Percentiles rank a stretch among this genome's conserved stretches.
Conservation (phyloP, 2,888 invertebrate species). For the Neoaliturus tenellus region DNA sequence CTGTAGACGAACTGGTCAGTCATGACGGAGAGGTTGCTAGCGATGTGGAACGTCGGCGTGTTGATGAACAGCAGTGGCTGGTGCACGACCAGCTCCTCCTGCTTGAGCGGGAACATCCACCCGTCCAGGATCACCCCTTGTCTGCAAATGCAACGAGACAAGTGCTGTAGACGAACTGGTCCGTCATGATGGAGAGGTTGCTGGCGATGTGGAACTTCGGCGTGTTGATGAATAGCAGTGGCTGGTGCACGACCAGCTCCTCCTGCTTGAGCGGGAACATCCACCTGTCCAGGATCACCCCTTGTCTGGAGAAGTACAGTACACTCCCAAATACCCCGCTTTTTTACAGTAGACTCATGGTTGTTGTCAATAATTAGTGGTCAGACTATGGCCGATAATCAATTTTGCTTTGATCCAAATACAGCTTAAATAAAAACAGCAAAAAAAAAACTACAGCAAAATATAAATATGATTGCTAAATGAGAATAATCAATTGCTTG, state of each 20-base stretch:
- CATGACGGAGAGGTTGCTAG: slow-evolving; percentile 74
- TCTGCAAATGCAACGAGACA: slow-evolving; percentile 68
- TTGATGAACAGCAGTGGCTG: slow-evolving; percentile 77
- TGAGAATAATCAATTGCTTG: too few relatives aligned
- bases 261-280: slow-evolving; percentile 77
- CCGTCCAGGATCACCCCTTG: slow-evolving; percentile 76
- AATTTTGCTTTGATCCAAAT: too few relatives aligned
- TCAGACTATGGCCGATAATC: too few relatives aligned
- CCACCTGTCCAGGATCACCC: slow-evolving; percentile 78
- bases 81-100: slow-evolving; percentile 71
- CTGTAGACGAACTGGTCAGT: slow-evolving; percentile 71
- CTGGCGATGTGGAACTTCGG: slow-evolving; percentile 76
- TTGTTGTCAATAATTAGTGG: too few relatives aligned
- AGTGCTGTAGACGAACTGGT: slow-evolving; percentile 67
- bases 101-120: slow-evolving; percentile 79
- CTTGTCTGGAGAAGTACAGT: slow-evolving; percentile 73
- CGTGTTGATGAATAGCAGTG: slow-evolving; percentile 76
- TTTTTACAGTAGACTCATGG: too few relatives aligned
- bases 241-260: slow-evolving; percentile 72
- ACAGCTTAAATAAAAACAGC: too few relatives aligned
- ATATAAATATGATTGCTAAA: too few relatives aligned
- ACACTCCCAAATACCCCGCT: too few relatives aligned
- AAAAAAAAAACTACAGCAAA: too few relatives aligned
- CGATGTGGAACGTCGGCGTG: slow-evolving; percentile 77
- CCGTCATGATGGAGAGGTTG: slow-evolving; percentile 74